Evolutionary conservation across 2,888 invertebrate species (phyloP).

Genomic region (Blastobasis adustella): DNA sequence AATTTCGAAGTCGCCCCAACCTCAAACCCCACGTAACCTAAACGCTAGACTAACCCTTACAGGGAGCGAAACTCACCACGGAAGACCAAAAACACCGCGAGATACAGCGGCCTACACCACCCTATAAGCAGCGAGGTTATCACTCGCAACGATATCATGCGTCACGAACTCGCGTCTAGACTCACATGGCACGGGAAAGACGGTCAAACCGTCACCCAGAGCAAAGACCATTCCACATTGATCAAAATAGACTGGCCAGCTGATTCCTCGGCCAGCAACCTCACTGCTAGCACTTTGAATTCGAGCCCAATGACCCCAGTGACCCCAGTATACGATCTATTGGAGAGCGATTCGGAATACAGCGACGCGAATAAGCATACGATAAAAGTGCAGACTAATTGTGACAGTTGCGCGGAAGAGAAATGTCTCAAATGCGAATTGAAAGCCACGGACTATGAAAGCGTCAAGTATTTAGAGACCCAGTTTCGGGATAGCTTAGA

Average conservation of each 20-base stretch:
- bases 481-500: conserved; percentile 36
- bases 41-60: conserved; percentile 30
- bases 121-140: conserved; percentile 16
- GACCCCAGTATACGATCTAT: conserved; percentile 55
- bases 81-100: conserved; percentile 41
- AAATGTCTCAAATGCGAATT: conserved; percentile 64
- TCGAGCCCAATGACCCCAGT: conserved; percentile 51
- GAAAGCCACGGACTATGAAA: conserved; percentile 52
- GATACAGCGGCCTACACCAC: conserved; percentile 56
- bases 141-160: conserved; percentile 20
- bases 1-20: too few species aligned
- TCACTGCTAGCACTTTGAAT: conserved; percentile 48
- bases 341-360: conserved; percentile 62
- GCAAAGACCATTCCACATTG: conserved; percentile 45
- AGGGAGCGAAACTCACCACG: conserved; percentile 66
- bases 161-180: conserved; percentile 30
- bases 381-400: conserved; percentile 47
- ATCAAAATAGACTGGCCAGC: conserved; percentile 66
- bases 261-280: conserved; percentile 42
- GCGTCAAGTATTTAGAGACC: conserved; percentile 20
- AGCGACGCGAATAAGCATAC: conserved; percentile 56
- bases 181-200: conserved; percentile 67
- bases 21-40: too few species aligned
- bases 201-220: conserved; percentile 15
- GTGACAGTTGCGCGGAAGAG: conserved; percentile 45